Evolutionary conservation across 2,113 vertebrate genomes (phyloP).

Genomic region (Cinclus cinclus): DNA sequence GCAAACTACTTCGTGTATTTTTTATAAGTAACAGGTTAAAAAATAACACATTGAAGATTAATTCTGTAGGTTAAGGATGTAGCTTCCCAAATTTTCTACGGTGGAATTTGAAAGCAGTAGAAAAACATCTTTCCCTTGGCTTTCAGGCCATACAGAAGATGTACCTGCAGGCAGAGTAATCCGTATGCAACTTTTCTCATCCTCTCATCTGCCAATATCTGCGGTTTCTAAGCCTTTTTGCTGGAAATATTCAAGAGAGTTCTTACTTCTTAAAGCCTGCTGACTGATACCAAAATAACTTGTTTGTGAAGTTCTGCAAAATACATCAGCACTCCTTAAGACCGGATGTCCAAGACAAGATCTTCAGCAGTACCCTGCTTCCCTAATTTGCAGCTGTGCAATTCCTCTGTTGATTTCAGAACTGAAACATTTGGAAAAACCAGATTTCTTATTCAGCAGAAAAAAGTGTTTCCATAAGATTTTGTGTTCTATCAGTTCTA

Average conservation of each 20-base stretch:
- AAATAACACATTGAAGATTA: not conserved
- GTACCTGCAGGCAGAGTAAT: not conserved
- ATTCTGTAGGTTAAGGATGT: not conserved
- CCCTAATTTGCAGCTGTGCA: not conserved
- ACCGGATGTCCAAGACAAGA: not conserved
- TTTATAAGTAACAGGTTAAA: slow-evolving; percentile 28
- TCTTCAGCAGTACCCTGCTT: not conserved
- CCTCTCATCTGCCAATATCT: not conserved
- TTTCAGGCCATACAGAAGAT: not conserved
- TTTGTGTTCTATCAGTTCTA: not conserved
- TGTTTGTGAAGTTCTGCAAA: not conserved
- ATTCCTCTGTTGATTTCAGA: not conserved
- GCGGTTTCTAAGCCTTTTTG: not conserved
- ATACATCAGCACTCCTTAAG: not conserved
- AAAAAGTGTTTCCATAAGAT: not conserved
- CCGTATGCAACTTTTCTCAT: not conserved
- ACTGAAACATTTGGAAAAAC: not conserved
- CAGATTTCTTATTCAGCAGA: not conserved
- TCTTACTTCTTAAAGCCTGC: not conserved
- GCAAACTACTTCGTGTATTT: not conserved
- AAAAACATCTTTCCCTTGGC: not conserved
- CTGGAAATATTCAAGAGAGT: not conserved
- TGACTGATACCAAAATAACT: not conserved
- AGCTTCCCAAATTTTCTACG: not conserved
- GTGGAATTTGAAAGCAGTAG: not conserved